These are phyloP conservation scores for Caenorhabditis parvicauda DNA, from an alignment of 2,888 invertebrate species.

Conservation along the genomic window DNA sequence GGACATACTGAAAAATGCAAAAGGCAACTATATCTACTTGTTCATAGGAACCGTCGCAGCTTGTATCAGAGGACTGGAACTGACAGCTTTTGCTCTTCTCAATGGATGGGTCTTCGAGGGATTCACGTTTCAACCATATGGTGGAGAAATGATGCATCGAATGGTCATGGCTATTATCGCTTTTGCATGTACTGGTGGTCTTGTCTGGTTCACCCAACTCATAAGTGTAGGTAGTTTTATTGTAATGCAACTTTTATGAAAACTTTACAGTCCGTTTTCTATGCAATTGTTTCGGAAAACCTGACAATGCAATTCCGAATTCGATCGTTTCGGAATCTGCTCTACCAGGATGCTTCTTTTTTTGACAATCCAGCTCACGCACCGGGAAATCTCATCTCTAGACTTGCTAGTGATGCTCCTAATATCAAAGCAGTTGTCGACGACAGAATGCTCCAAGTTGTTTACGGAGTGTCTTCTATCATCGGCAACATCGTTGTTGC, in stretches of 20 bases:
- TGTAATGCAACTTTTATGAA: not conserved
- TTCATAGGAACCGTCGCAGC: conserved; percentile 28
- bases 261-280: conserved; percentile 20
- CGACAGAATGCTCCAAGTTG: conserved; percentile 61
- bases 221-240: conserved; percentile 21
- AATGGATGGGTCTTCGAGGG: conserved; percentile 28
- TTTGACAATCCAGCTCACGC: conserved; percentile 64
- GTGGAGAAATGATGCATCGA: conserved; percentile 15
- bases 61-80: conserved; percentile 64
- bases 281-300: conserved; percentile 42
- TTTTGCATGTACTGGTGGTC: conserved; percentile 13
- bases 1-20: conserved; percentile 26
- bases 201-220: conserved; percentile 27
- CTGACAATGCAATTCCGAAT: conserved; percentile 42
- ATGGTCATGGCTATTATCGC: conserved; percentile 13
- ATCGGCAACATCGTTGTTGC: conserved; percentile 63
- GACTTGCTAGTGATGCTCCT: conserved; percentile 65
- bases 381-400: conserved; percentile 62
- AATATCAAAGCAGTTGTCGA: conserved; percentile 63
- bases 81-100: conserved; percentile 65
- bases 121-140: conserved; percentile 12
- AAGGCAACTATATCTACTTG: conserved; percentile 35
- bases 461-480: conserved; percentile 63
- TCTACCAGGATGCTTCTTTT: conserved; percentile 65
- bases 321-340: conserved; percentile 48